Evolutionary conservation across 2,888 invertebrate species (phyloP).

Genomic region (Lymantria monacha): DNA sequence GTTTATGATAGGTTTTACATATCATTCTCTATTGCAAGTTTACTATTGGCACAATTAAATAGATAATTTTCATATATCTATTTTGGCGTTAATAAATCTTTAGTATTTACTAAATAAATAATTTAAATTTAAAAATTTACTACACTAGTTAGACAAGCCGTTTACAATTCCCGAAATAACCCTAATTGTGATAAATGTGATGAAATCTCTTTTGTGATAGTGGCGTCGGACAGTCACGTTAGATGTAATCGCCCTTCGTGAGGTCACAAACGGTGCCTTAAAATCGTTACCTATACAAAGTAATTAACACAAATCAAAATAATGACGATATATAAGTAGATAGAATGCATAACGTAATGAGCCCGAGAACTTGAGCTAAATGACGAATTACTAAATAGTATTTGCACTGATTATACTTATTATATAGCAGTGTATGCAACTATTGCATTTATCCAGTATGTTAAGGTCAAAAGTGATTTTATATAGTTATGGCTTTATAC

Average conservation of each 20-base stretch:
- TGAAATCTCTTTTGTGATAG: conserved; percentile 78
- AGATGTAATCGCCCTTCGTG: conserved; percentile 63
- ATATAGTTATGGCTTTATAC: conserved; percentile 72
- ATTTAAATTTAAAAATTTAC: conserved; percentile 30
- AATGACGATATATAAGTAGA: conserved; percentile 35
- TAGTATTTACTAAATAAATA: conserved; percentile 18
- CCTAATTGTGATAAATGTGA: conserved; percentile 79
- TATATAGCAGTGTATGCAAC: conserved; percentile 60
- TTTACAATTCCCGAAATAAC: conserved; percentile 58
- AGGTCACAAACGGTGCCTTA: conserved; percentile 55
- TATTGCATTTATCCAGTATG: conserved; percentile 75
- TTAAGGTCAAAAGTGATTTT: conserved; percentile 70
- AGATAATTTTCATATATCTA: conserved; percentile 31
- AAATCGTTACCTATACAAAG: conserved; percentile 62
- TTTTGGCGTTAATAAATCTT: conserved; percentile 26
- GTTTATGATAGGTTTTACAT: conserved; percentile 21
- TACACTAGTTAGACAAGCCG: conserved; percentile 33
- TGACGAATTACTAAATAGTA: conserved; percentile 63
- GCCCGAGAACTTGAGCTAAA: conserved; percentile 49
- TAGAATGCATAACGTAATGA: conserved; percentile 41
- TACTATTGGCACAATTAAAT: conserved; percentile 33
- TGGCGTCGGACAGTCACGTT: conserved; percentile 75
- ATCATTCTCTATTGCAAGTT: conserved; percentile 37
- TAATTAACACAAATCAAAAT: conserved; percentile 39
- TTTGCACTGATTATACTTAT: conserved; percentile 53